Evolutionary conservation across 1,140 invertebrate species (phyloP).

Genomic region (Chironomus striatipennis): DNA sequence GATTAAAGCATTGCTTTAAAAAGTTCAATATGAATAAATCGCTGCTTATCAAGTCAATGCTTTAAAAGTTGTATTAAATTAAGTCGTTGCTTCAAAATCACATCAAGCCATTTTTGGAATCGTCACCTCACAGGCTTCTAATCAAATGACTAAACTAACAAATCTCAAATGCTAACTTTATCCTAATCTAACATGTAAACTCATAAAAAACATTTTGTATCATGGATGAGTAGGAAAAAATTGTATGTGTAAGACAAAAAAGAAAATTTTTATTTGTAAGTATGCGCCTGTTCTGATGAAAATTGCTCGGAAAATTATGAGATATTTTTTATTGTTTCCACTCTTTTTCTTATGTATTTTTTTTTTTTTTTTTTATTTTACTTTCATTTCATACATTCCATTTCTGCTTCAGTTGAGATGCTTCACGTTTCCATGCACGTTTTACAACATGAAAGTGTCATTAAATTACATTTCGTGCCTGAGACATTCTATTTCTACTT

Average conservation of each 20-base stretch:
- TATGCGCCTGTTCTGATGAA: constrained; percentile 11
- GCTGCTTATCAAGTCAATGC: no score
- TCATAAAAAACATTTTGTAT: constrained; percentile 8
- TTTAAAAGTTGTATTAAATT: no score
- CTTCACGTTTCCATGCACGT: constrained; percentile 22
- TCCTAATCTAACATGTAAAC: not conserved
- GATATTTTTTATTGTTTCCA: constrained; percentile 12
- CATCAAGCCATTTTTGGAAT: no score
- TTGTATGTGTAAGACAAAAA: not conserved
- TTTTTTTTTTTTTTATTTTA: not conserved
- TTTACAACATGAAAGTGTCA: constrained; percentile 19
- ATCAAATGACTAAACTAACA: no score
- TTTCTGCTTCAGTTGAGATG: not conserved
- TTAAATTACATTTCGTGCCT: constrained; percentile 20
- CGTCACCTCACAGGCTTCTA: no score
- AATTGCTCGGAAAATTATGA: constrained; percentile 23
- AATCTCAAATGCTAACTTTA: no score
- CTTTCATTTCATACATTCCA: no score
- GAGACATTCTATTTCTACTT: constrained; percentile 5
- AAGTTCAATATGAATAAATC: no score
- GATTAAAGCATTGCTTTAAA: no score
- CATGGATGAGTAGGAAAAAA: not conserved
- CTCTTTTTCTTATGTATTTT: not conserved
- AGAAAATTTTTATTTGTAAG: not conserved
- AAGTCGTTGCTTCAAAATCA: no score